Evolutionary conservation across 2,888 invertebrate species (phyloP).

Genomic region (Aspidapion aeneum): DNA sequence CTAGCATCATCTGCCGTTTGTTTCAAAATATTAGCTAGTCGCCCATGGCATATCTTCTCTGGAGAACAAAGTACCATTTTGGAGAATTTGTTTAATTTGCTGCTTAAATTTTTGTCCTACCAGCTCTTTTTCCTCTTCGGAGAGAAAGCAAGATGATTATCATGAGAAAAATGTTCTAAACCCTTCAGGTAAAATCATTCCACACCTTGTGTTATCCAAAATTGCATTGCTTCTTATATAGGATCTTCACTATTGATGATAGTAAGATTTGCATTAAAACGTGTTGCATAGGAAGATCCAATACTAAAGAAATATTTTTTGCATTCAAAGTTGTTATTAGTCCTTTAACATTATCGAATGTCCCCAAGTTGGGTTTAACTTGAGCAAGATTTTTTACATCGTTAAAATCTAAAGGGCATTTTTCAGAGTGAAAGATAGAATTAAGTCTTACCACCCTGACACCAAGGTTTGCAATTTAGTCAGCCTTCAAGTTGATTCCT

Average conservation of each 20-base stretch:
- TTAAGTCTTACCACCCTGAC: conserved; percentile 73
- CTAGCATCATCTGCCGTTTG: conserved; percentile 57
- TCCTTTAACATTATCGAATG: conserved; percentile 62
- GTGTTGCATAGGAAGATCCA: conserved; percentile 69
- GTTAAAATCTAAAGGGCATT: conserved; percentile 74
- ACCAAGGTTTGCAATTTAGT: conserved; percentile 68
- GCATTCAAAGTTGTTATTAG: conserved; percentile 62
- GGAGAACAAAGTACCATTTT: conserved; percentile 57
- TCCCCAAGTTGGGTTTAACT: conserved; percentile 68
- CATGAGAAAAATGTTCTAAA: conserved; percentile 62
- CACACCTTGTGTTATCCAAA: conserved; percentile 73
- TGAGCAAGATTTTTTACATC: conserved; percentile 62
- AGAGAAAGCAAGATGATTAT: conserved; percentile 55
- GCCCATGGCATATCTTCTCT: conserved; percentile 66
- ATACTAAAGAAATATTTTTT: conserved; percentile 69
- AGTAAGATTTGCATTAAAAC: too few relatives aligned
- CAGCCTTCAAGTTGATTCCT: conserved; percentile 66
- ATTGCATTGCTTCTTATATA: conserved; percentile 60
- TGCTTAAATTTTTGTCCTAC: conserved; percentile 59
- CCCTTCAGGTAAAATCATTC: conserved; percentile 90
- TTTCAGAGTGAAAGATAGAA: conserved; percentile 69
- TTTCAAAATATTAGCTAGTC: conserved; percentile 57
- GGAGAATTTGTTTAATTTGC: conserved; percentile 53
- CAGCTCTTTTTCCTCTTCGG: conserved; percentile 62
- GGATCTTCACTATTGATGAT: conserved; percentile 13